Conservation (phyloP, 2,797 vertebrate genomes). For the Peromyscus nudipes region DNA sequence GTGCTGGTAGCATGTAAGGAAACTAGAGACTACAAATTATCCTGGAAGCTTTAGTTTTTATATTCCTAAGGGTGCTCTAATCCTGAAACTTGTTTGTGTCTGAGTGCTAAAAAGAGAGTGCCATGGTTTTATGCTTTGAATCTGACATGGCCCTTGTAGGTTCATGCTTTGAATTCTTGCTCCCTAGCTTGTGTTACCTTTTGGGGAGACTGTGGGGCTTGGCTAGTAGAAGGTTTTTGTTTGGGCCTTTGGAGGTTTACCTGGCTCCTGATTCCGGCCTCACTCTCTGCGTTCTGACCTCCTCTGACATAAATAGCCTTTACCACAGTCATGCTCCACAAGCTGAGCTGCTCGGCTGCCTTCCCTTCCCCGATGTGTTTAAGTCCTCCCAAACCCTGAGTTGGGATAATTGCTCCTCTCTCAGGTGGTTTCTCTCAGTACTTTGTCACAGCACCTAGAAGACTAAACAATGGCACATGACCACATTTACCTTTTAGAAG, state of each 20-base stretch:
- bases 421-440: background rate
- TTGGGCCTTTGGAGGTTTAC: background rate
- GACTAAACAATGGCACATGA: background rate
- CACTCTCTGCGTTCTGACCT: background rate
- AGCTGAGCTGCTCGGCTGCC: background rate
- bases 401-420: background rate
- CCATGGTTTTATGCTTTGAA: background rate
- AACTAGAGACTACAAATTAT: conserved; percentile 17
- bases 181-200: background rate
- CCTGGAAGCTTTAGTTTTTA: conserved; percentile 36
- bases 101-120: conserved; percentile 20
- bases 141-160: background rate
- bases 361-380: background rate
- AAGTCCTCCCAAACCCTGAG: background rate
- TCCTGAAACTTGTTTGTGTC: conserved; percentile 11
- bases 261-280: background rate
- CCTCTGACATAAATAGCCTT: background rate
- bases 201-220: background rate
- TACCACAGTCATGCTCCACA: background rate
- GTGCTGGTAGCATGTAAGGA: background rate
- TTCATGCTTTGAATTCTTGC: background rate
- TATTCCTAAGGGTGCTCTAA: background rate
- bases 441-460: background rate
- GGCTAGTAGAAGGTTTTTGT: background rate
- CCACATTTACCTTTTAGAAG: background rate